phyloP scores from a whole-genome alignment of 1,140 invertebrate species.

The Drosophila lacertosa region DNA sequence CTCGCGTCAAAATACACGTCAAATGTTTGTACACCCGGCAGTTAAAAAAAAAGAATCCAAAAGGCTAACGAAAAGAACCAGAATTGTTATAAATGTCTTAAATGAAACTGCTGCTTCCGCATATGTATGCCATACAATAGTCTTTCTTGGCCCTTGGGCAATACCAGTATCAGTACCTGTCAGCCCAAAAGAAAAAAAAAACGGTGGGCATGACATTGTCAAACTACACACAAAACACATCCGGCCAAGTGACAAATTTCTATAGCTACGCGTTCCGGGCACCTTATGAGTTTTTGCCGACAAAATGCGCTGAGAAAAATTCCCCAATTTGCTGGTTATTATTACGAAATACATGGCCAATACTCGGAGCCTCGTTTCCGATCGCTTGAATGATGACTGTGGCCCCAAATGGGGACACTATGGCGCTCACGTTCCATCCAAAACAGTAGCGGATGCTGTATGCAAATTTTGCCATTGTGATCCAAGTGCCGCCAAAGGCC shows the following conservation, averaged over 20 bases:
- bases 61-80: slow-evolving; percentile 31
- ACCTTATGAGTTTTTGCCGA: slow-evolving; percentile 47
- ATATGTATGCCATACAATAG: slow-evolving; percentile 54
- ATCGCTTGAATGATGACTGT: slow-evolving; percentile 38
- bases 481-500: slow-evolving; percentile 68
- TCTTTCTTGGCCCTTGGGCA: slow-evolving; percentile 49
- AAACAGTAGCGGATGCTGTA: slow-evolving; percentile 82
- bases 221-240: slow-evolving; percentile 75
- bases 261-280: slow-evolving; percentile 37
- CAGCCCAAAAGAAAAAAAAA: too few relatives aligned
- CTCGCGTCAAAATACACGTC: slow-evolving; percentile 82
- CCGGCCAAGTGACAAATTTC: slow-evolving; percentile 76
- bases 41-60: slow-evolving; percentile 31
- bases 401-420: slow-evolving; percentile 27
- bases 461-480: slow-evolving; percentile 66
- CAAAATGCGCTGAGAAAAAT: slow-evolving; percentile 46
- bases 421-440: slow-evolving; percentile 52
- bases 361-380: slow-evolving; percentile 48
- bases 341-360: slow-evolving; percentile 62
- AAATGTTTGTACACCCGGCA: slow-evolving; percentile 71
- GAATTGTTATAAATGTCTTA: slow-evolving; percentile 27
- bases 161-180: slow-evolving; percentile 61
- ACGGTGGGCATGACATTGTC: slow-evolving; percentile 68
- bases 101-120: slow-evolving; percentile 72
- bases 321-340: slow-evolving; percentile 65